Percentiles rank a stretch among this genome's conserved stretches.
These are phyloP conservation scores for Mystacornis crossleyi DNA, from an alignment of 2,113 vertebrate genomes.

Conservation along the genomic window DNA sequence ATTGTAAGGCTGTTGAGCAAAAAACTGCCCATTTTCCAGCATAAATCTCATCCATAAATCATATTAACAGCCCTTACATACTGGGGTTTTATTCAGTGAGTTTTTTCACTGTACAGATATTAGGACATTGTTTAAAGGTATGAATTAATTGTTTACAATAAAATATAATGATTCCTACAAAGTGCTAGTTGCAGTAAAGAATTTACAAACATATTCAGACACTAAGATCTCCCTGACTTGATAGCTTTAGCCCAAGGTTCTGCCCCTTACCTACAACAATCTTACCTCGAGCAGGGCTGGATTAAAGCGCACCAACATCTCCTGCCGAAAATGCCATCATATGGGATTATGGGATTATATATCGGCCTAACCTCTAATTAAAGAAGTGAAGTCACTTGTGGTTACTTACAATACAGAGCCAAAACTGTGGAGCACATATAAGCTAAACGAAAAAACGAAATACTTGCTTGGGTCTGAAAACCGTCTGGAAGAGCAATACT, in stretches of 20 bases:
- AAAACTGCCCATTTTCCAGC: not conserved
- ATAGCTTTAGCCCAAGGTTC: not conserved
- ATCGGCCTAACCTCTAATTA: not conserved
- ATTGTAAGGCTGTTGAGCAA: not conserved
- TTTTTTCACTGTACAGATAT: not conserved
- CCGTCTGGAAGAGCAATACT: not conserved
- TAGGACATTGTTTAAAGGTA: not conserved
- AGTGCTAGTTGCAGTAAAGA: not conserved
- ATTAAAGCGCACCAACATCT: not conserved
- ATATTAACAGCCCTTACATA: not conserved
- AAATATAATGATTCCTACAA: not conserved
- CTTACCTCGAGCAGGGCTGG: not conserved
- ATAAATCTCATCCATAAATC: not conserved
- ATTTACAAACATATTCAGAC: not conserved
- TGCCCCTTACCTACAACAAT: not conserved
- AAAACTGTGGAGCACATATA: not conserved
- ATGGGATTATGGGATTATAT: not conserved
- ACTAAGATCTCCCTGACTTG: not conserved
- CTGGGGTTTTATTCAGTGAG: not conserved
- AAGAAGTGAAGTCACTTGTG: not conserved
- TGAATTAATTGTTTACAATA: not conserved
- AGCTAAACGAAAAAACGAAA: rapidly evolving
- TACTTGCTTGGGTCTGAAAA: not conserved
- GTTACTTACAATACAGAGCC: not conserved
- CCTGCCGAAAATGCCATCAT: not conserved